Percentiles rank a stretch among this genome's conserved stretches.
These are phyloP conservation scores for Lepidonotus clava DNA, from an alignment of 2,888 invertebrate species.

Conservation along the genomic window DNA sequence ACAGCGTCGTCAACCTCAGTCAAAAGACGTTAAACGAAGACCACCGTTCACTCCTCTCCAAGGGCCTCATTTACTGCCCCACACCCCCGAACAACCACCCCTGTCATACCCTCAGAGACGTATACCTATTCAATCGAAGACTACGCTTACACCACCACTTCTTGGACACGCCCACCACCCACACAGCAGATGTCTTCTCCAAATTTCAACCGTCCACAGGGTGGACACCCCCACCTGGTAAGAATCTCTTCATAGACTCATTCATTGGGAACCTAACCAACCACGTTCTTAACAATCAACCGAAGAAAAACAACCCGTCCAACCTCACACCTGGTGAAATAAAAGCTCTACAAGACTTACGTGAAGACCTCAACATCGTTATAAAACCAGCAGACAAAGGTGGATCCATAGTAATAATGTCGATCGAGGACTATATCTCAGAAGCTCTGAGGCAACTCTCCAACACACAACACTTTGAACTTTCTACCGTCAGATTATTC, in stretches of 20 bases:
- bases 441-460: not conserved
- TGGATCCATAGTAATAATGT: not conserved
- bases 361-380: not conserved
- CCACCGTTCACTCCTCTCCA: no score
- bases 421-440: not conserved
- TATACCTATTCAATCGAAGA: not conserved
- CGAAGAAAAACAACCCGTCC: not conserved
- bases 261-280: not conserved
- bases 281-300: not conserved
- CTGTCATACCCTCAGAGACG: not conserved
- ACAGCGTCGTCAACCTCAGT: no score
- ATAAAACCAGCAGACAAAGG: conserved; percentile 20
- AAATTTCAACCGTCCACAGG: not conserved
- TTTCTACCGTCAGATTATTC: no score
- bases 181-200: not conserved
- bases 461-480: not conserved
- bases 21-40: no score
- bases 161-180: not conserved
- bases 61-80: not conserved
- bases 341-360: not conserved
- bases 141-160: not conserved
- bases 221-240: not conserved
- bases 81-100: not conserved
- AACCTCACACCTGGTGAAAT: not conserved
- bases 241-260: not conserved